phyloP scores from a whole-genome alignment of 2,797 vertebrate species.

The Rhabdophis nuchalis region DNA sequence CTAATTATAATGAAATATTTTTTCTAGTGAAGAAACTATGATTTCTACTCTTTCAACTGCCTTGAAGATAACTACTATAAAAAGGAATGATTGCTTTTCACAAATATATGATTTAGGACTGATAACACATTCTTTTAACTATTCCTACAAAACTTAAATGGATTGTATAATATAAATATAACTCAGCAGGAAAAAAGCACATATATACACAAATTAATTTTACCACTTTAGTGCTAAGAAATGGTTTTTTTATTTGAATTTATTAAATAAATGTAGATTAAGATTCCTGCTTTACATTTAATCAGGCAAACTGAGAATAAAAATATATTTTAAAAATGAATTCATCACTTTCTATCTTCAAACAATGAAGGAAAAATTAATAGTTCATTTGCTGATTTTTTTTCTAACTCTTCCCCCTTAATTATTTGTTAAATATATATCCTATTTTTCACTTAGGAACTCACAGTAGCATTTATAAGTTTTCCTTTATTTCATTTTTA shows the following conservation, averaged over 20 bases:
- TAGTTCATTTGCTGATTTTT: conserved; percentile 25
- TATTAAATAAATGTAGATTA: neutral
- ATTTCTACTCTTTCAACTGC: neutral
- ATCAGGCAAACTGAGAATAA: conserved; percentile 3
- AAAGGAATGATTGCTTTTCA: neutral
- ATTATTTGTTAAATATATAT: too few relatives aligned
- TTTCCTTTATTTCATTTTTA: neutral
- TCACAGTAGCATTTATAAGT: neutral
- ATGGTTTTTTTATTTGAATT: neutral
- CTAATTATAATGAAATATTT: neutral
- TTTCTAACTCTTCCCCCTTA: neutral
- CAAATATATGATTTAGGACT: neutral
- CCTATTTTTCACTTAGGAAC: neutral
- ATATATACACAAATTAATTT: neutral
- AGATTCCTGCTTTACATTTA: neutral
- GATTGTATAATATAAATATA: neutral
- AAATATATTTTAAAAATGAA: conserved; percentile 3
- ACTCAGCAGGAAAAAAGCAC: neutral
- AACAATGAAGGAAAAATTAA: neutral
- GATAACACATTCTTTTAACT: neutral
- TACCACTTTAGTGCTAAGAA: neutral
- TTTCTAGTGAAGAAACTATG: neutral
- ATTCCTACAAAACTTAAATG: neutral
- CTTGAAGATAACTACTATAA: neutral
- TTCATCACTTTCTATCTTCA: conserved; percentile 1